A percentile compares a stretch with the other conserved stretches of the same genome.
Evolutionary conservation across 2,113 vertebrate genomes (phyloP).

Genomic region (Perccottus glenii): DNA sequence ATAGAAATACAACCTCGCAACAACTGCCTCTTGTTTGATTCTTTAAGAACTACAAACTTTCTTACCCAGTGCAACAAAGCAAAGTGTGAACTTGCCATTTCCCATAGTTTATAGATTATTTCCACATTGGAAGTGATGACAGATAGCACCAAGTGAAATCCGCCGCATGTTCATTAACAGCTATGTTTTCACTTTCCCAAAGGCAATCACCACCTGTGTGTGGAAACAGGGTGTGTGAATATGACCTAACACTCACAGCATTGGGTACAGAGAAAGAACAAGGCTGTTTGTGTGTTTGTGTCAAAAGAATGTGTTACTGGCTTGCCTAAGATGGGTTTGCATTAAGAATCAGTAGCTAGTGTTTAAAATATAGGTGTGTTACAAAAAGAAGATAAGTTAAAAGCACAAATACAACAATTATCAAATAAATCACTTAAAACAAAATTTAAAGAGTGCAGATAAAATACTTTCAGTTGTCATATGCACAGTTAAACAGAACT

Average conservation of each 20-base stretch:
- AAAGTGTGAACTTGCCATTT: slow-evolving; percentile 64
- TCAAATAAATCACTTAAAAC: too few species aligned
- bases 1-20: too few species aligned
- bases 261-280: slow-evolving; percentile 11
- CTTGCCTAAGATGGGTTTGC: too few species aligned
- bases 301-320: too few species aligned
- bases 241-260: slow-evolving; percentile 39
- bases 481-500: too few species aligned
- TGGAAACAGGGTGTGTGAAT: slow-evolving; percentile 28
- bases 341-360: too few species aligned
- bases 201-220: slow-evolving; percentile 56
- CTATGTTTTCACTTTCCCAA: slow-evolving; percentile 47
- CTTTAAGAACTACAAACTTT: background rate
- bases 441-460: too few species aligned
- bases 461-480: too few species aligned
- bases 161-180: slow-evolving; percentile 66
- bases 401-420: too few species aligned
- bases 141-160: slow-evolving; percentile 44
- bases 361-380: too few species aligned
- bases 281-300: background rate
- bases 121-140: slow-evolving; percentile 72
- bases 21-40: too few species aligned
- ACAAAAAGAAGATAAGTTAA: too few species aligned
- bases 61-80: background rate
- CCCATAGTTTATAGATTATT: slow-evolving; percentile 65